These are phyloP conservation scores for Ectobius pallidus DNA, from an alignment of 2,888 invertebrate species.

Conservation along the genomic window DNA sequence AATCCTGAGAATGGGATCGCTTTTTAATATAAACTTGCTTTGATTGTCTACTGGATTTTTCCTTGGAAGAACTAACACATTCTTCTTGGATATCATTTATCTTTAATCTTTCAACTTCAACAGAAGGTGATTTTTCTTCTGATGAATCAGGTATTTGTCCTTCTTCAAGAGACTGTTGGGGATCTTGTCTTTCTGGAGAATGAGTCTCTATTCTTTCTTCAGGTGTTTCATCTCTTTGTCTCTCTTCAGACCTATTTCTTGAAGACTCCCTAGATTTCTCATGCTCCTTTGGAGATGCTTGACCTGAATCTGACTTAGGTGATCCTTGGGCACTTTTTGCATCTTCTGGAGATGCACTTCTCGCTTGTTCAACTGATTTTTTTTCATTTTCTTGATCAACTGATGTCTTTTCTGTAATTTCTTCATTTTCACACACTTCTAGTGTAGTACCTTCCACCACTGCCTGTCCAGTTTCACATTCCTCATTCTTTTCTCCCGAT, in stretches of 20 bases:
- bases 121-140: not conserved
- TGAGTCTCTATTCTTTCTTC: constrained; percentile 1
- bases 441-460: constrained; percentile 30
- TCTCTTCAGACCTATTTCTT: constrained; percentile 26
- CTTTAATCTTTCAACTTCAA: not conserved
- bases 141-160: constrained; percentile 44
- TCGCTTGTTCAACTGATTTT: too few species aligned
- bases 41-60: not conserved
- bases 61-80: not conserved
- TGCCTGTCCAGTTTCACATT: constrained; percentile 34
- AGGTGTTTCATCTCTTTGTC: not conserved
- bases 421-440: constrained; percentile 3
- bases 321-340: not conserved
- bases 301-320: too few species aligned
- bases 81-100: not conserved
- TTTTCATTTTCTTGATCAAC: not conserved
- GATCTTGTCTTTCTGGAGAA: not conserved
- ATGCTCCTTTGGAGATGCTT: not conserved
- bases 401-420: constrained; percentile 27
- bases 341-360: not conserved
- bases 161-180: constrained; percentile 50
- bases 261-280: constrained; percentile 14
- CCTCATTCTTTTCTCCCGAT: not conserved
- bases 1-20: not conserved
- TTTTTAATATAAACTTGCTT: not conserved